phyloP scores from a whole-genome alignment of 2,888 invertebrate genomes.

The Epinotia ramella region DNA sequence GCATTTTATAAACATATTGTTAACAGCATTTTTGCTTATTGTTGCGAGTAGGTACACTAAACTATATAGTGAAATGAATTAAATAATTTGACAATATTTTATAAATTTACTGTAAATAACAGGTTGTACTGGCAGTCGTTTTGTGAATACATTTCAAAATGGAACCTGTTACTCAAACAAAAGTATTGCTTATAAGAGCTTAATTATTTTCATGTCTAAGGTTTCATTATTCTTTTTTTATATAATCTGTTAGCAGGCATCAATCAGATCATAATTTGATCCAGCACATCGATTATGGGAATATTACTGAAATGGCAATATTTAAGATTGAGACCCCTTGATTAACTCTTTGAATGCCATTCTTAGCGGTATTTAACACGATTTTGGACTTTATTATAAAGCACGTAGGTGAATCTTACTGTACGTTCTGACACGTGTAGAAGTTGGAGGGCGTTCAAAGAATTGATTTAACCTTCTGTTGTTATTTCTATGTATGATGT shows the following conservation, averaged over 20 bases:
- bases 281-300: background rate
- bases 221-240: background rate
- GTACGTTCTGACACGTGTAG: background rate
- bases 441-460: conserved; percentile 1
- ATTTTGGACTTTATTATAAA: background rate
- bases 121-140: background rate
- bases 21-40: conserved; percentile 3
- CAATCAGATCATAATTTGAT: background rate
- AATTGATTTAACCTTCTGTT: background rate
- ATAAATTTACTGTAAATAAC: background rate
- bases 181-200: background rate
- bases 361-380: background rate
- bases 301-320: background rate
- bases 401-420: background rate
- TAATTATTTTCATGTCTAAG: no score
- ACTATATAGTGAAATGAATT: background rate
- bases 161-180: conserved; percentile 1
- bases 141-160: background rate
- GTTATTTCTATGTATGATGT: conserved; percentile 3
- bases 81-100: background rate
- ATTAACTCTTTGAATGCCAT: background rate
- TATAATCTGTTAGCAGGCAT: background rate
- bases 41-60: background rate
- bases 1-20: conserved; percentile 6
- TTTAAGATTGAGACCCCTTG: background rate